A percentile compares a stretch with the other conserved stretches of the same genome.
phyloP scores from a whole-genome alignment of 2,888 invertebrate genomes.

The Invenusta paracnida region DNA sequence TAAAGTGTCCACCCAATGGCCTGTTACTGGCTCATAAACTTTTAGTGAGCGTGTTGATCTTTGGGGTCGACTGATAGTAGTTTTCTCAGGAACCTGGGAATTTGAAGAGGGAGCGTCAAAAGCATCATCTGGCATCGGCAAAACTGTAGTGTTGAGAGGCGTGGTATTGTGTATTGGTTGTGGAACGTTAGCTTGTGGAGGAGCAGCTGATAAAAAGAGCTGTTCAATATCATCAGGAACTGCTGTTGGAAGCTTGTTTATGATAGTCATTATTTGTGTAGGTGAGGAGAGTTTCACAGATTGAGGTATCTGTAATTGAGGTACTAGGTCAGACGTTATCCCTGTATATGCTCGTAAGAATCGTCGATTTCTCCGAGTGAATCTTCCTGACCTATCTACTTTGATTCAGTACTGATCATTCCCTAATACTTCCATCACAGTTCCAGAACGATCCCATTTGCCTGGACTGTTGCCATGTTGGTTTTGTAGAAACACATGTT shows the following conservation, averaged over 20 bases:
- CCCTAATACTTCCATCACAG: neutral
- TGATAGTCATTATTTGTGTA: neutral
- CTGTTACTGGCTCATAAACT: constrained; percentile 17
- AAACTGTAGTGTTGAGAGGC: constrained; percentile 7
- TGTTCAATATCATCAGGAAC: constrained; percentile 6
- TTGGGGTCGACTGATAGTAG: constrained; percentile 11
- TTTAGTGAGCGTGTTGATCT: constrained; percentile 15
- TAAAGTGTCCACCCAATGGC: constrained; percentile 9
- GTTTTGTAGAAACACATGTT: constrained; percentile 47
- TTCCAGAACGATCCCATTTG: constrained; percentile 44
- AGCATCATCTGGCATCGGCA: constrained; percentile 23
- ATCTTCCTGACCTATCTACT: constrained; percentile 2
- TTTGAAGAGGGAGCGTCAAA: neutral
- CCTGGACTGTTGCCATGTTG: constrained; percentile 43
- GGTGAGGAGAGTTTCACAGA: neutral
- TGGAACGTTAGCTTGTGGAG: neutral
- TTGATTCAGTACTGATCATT: constrained; percentile 14
- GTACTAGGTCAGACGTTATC: constrained; percentile 7
- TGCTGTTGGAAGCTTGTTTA: constrained; percentile 17
- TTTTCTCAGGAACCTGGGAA: neutral
- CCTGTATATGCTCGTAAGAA: neutral
- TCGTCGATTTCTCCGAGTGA: constrained; percentile 3
- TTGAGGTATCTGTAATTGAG: neutral
- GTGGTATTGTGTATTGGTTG: constrained; percentile 25
- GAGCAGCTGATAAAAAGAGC: constrained; percentile 5